phyloP scores from a whole-genome alignment of 2,113 vertebrate species.

The Lagenorhynchus albirostris region DNA sequence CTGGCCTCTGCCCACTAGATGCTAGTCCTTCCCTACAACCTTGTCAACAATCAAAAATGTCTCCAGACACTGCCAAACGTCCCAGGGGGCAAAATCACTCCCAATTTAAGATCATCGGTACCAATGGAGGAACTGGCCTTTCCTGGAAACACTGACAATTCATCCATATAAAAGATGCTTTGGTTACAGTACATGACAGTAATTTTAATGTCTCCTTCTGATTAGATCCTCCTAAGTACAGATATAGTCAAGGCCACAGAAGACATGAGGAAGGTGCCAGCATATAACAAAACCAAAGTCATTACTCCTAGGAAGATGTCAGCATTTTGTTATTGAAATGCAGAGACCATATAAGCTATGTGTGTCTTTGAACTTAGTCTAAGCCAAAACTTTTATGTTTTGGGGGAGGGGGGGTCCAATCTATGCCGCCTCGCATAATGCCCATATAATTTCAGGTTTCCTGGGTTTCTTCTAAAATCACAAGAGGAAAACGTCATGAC shows the following conservation, averaged over 20 bases:
- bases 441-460: not conserved
- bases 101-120: not conserved
- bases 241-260: not conserved
- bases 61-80: not conserved
- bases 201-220: not conserved
- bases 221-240: not conserved
- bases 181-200: not conserved
- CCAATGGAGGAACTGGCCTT: not conserved
- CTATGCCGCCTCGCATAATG: not conserved
- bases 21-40: not conserved
- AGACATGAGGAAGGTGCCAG: not conserved
- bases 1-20: not conserved
- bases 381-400: not conserved
- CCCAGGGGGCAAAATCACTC: not conserved
- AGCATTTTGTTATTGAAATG: not conserved
- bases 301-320: not conserved
- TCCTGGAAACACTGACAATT: not conserved
- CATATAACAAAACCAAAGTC: not conserved
- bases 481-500: not conserved
- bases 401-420: fast-evolving
- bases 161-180: not conserved
- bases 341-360: not conserved
- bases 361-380: not conserved
- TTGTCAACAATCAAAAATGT: not conserved
- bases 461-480: not conserved